These are phyloP conservation scores for Lanius ludovicianus DNA, from an alignment of 2,113 vertebrate genomes.

Conservation along the genomic window DNA sequence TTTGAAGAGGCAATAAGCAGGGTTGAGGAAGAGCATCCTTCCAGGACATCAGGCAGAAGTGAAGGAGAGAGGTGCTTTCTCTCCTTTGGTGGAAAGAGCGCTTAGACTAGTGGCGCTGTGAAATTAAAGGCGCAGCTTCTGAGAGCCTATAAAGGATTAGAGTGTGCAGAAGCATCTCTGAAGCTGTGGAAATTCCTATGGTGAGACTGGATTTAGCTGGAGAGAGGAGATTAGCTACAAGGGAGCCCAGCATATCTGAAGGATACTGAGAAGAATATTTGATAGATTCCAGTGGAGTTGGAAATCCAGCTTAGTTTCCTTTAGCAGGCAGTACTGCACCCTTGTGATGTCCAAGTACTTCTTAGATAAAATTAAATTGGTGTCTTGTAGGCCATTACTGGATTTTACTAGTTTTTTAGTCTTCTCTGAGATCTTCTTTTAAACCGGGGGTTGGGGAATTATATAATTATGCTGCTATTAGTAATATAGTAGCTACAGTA, in stretches of 20 bases:
- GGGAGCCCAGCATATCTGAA: neutral
- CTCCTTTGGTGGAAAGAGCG: accelerated
- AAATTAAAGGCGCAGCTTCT: neutral
- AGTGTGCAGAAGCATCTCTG: neutral
- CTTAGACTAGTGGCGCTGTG: neutral
- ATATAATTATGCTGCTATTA: conserved; percentile 26
- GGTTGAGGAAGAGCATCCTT: neutral
- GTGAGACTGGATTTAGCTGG: neutral
- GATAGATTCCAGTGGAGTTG: neutral
- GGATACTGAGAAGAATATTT: neutral
- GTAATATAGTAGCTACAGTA: conserved; percentile 6
- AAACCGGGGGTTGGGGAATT: neutral
- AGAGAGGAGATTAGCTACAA: neutral
- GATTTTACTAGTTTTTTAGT: conserved; percentile 1
- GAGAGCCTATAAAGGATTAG: neutral
- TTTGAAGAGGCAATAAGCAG: neutral
- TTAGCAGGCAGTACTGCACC: neutral
- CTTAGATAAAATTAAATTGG: conserved; percentile 6
- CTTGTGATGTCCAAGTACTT: neutral
- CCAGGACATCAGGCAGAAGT: neutral
- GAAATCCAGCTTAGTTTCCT: conserved; percentile 22
- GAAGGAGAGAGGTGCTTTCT: neutral
- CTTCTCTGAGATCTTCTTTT: conserved; percentile 14
- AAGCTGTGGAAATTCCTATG: neutral
- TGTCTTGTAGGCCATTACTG: neutral